These are phyloP conservation scores for Ariopsis seemanni DNA, from an alignment of 2,113 vertebrate species.

Conservation along the genomic window DNA sequence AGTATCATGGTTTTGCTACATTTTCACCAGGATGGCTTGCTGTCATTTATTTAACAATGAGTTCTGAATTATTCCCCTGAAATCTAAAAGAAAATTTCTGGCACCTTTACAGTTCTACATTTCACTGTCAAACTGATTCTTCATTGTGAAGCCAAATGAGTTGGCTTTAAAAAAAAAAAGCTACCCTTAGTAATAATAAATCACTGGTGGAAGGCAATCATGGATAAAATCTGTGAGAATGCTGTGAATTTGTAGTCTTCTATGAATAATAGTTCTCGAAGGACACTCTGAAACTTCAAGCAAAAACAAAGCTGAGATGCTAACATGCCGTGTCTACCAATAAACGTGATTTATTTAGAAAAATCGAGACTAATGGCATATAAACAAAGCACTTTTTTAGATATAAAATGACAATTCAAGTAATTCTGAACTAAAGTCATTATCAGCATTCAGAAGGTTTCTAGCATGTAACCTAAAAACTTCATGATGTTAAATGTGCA, in stretches of 20 bases:
- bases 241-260: neutral
- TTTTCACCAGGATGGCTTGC: no score
- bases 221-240: slow-evolving; percentile 4
- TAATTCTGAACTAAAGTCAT: neutral
- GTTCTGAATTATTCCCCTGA: no score
- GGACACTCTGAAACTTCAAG: neutral
- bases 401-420: neutral
- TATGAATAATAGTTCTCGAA: neutral
- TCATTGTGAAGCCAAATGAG: neutral
- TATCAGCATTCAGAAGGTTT: neutral
- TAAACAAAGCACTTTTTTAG: neutral
- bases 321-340: neutral
- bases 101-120: neutral
- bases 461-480: neutral
- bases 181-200: neutral
- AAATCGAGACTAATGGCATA: neutral
- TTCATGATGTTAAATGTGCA: neutral
- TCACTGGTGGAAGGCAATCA: neutral
- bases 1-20: no score
- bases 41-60: no score
- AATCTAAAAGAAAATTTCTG: neutral
- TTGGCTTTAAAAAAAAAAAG: neutral
- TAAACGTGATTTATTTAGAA: neutral
- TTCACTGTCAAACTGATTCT: neutral
- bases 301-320: neutral